Percentiles rank a stretch among this genome's conserved stretches.
phyloP scores from a whole-genome alignment of 1,140 invertebrate genomes.

The Cydia pomonella region DNA sequence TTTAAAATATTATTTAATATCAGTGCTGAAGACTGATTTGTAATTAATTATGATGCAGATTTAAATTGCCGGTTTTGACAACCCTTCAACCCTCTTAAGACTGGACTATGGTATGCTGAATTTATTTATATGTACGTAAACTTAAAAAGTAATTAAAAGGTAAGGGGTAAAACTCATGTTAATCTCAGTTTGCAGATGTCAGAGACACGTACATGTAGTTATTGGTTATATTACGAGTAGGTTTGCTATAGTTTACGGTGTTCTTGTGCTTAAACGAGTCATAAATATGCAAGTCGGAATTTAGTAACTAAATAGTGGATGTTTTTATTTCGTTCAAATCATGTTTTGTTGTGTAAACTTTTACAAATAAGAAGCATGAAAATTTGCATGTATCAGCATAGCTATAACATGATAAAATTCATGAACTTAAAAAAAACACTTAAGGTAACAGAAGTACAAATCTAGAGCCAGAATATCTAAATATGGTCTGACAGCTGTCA shows the following conservation, averaged over 20 bases:
- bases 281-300: too few species aligned
- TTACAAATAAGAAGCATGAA: too few species aligned
- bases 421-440: too few species aligned
- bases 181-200: neutral
- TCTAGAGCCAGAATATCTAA: too few species aligned
- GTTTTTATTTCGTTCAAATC: too few species aligned
- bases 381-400: too few species aligned
- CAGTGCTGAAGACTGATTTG: constrained; percentile 42
- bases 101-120: constrained; percentile 1
- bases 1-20: constrained; percentile 74
- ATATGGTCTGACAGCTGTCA: too few species aligned
- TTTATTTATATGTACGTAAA: neutral
- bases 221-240: neutral
- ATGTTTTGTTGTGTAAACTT: too few species aligned
- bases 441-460: too few species aligned
- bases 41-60: constrained; percentile 31
- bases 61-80: constrained; percentile 19
- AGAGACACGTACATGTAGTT: neutral
- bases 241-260: neutral
- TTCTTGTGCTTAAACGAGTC: too few species aligned
- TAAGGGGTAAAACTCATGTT: neutral
- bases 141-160: neutral
- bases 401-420: too few species aligned
- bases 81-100: constrained; percentile 15
- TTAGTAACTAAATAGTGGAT: too few species aligned